phyloP scores from a whole-genome alignment of 2,113 vertebrate genomes.

The Psilopsiagon aymara region DNA sequence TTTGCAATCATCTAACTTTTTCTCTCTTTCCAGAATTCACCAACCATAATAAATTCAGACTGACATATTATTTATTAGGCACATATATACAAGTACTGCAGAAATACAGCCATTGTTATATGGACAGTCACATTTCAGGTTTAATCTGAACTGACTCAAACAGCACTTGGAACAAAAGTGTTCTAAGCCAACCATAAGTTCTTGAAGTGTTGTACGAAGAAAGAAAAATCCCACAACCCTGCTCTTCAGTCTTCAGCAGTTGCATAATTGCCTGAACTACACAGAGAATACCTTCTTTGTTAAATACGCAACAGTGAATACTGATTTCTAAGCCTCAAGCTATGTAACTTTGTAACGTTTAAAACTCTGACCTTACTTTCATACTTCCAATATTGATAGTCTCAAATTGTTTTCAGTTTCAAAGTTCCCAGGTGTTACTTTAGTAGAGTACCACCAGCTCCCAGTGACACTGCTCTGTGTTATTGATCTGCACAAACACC shows the following conservation, averaged over 20 bases:
- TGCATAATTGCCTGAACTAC: conserved; percentile 47
- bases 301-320: conserved; percentile 35
- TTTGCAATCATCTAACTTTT: not conserved
- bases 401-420: not conserved
- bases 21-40: conserved; percentile 46
- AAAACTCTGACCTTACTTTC: conserved; percentile 33
- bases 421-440: not conserved
- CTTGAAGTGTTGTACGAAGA: conserved; percentile 36
- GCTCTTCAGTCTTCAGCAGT: not conserved
- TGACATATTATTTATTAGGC: conserved; percentile 44
- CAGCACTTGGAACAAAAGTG: conserved; percentile 53
- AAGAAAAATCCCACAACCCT: not conserved
- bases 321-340: conserved; percentile 52
- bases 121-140: conserved; percentile 28
- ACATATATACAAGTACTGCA: conserved; percentile 41
- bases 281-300: conserved; percentile 64
- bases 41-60: conserved; percentile 43
- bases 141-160: conserved; percentile 63
- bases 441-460: not conserved
- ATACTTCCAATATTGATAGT: conserved; percentile 29
- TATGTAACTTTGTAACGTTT: conserved; percentile 29
- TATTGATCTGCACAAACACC: not conserved
- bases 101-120: conserved; percentile 33
- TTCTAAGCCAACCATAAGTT: conserved; percentile 33
- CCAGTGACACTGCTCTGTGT: not conserved